These are phyloP conservation scores for Lucifuga dentata DNA, from an alignment of 2,113 vertebrate genomes.

Conservation along the genomic window DNA sequence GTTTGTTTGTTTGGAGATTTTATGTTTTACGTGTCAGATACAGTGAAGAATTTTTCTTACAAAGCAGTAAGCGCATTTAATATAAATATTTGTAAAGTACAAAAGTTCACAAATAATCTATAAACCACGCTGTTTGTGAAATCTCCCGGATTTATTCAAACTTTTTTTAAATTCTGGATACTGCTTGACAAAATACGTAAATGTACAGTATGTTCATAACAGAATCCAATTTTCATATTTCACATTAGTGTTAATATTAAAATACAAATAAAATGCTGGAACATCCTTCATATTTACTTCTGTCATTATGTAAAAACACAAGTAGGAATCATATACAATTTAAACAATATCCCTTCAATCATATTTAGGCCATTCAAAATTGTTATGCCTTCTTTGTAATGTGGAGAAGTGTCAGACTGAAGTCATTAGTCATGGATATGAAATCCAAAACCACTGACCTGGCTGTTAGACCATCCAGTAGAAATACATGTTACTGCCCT, in stretches of 20 bases:
- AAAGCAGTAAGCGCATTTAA: too few relatives aligned
- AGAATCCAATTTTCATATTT: background rate
- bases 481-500: background rate
- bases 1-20: too few relatives aligned
- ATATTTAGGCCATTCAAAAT: background rate
- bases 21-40: too few relatives aligned
- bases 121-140: too few relatives aligned
- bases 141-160: too few relatives aligned
- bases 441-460: background rate
- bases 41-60: too few relatives aligned
- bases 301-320: background rate
- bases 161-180: background rate
- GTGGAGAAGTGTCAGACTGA: background rate
- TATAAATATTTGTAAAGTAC: too few relatives aligned
- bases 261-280: background rate
- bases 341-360: background rate
- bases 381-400: background rate
- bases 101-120: too few relatives aligned
- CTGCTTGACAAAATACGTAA: constrained; percentile 4
- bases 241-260: background rate
- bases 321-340: background rate
- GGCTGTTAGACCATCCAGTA: background rate
- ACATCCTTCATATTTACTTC: constrained; percentile 26
- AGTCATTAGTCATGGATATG: background rate
- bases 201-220: background rate